A percentile compares a stretch with the other conserved stretches of the same genome.
Conservation (phyloP, 2,888 invertebrate species). For the Parnassius glacialis region DNA sequence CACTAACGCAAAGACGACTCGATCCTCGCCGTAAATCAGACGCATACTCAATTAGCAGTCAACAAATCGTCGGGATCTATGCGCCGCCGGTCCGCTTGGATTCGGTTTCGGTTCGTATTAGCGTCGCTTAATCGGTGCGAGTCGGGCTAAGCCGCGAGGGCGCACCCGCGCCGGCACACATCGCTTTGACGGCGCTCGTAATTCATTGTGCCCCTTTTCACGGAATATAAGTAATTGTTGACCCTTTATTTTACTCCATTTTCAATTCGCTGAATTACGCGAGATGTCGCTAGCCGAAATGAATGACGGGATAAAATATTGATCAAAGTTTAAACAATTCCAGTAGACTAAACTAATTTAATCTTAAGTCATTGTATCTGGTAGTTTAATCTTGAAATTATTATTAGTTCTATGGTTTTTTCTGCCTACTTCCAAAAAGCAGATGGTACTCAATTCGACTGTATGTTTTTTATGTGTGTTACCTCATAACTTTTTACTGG, state of each 20-base stretch:
- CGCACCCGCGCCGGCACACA: slow-evolving; percentile 59
- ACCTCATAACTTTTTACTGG: no score
- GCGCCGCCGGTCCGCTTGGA: slow-evolving; percentile 78
- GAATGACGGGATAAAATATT: no score
- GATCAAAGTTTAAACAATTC: no score
- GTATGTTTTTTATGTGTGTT: no score
- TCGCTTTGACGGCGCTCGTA: slow-evolving; percentile 77
- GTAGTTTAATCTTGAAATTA: no score
- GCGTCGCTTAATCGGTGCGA: slow-evolving; percentile 72
- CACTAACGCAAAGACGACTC: background rate
- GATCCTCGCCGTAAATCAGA: slow-evolving; percentile 49
- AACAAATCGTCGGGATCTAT: slow-evolving; percentile 78
- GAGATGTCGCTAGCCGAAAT: slow-evolving; percentile 2
- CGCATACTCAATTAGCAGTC: slow-evolving; percentile 60
- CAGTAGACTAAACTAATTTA: no score
- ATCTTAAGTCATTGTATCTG: no score
- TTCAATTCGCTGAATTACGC: slow-evolving; percentile 27
- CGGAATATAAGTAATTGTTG: slow-evolving; percentile 64
- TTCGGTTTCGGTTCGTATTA: slow-evolving; percentile 78
- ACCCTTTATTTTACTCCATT: slow-evolving; percentile 46
- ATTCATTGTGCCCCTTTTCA: slow-evolving; percentile 69
- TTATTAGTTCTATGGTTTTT: no score
- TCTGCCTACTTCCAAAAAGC: no score
- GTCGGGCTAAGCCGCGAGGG: slow-evolving; percentile 66
- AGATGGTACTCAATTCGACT: no score